Conservation (phyloP, 2,888 invertebrate species). For the Pherbina coryleti region DNA sequence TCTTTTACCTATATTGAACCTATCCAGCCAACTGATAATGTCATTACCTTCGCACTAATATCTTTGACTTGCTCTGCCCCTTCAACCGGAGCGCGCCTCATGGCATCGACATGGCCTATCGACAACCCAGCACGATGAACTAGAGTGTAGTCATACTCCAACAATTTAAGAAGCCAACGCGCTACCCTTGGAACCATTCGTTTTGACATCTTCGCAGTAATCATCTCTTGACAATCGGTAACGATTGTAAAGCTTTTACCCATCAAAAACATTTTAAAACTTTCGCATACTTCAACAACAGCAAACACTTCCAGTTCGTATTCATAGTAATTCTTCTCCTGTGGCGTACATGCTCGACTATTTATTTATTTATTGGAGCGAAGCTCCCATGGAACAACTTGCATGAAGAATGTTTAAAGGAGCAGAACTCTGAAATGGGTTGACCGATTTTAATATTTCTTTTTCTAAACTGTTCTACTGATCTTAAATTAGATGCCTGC, state of each 20-base stretch:
- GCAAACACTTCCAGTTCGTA: slow-evolving; percentile 10
- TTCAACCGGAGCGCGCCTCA: slow-evolving; percentile 41
- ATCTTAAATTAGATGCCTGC: too few species aligned
- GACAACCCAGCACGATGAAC: not conserved
- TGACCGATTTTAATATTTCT: too few species aligned
- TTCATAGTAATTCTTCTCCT: not conserved
- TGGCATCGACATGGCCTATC: slow-evolving; percentile 41
- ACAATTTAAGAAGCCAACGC: slow-evolving; percentile 24
- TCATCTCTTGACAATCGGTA: slow-evolving; percentile 33
- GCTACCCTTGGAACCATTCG: slow-evolving; percentile 3
- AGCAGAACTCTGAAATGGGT: too few species aligned
- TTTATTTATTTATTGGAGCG: too few species aligned
- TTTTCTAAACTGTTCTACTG: too few species aligned
- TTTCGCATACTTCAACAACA: slow-evolving; percentile 25
- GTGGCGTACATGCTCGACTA: too few species aligned
- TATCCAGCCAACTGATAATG: slow-evolving; percentile 35
- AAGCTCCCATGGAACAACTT: too few species aligned
- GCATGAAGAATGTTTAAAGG: too few species aligned
- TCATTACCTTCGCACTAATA: not conserved
- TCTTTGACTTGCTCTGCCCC: not conserved
- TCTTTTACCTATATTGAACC: slow-evolving; percentile 29
- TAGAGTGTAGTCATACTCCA: slow-evolving; percentile 6
- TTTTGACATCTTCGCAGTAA: not conserved
- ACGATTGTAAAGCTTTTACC: slow-evolving; percentile 24
- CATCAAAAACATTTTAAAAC: slow-evolving; percentile 28